Conservation (phyloP, 2,113 vertebrate species). For the Sus scrofa region T2T-Sscrofa CM000817.6:109144001-109144500, state of each 20-base stretch:
- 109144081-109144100: too few species aligned
- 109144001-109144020: background rate
- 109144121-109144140: too few species aligned
- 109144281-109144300: too few species aligned
- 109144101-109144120: too few species aligned
- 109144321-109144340: background rate
- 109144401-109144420: background rate
- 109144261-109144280: too few species aligned
- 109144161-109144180: too few species aligned
- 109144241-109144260: too few species aligned
- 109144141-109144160: too few species aligned
- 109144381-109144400: background rate
- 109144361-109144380: background rate
- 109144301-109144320: too few species aligned
- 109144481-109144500: background rate
- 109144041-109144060: background rate
- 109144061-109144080: background rate
- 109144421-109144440: background rate
- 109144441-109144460: background rate
- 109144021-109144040: background rate
- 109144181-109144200: too few species aligned
- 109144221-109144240: too few species aligned
- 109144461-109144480: background rate
- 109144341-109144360: background rate
- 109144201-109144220: too few species aligned